phyloP scores from a whole-genome alignment of 1,140 invertebrate species.

The Sitobion miscanthi region DNA sequence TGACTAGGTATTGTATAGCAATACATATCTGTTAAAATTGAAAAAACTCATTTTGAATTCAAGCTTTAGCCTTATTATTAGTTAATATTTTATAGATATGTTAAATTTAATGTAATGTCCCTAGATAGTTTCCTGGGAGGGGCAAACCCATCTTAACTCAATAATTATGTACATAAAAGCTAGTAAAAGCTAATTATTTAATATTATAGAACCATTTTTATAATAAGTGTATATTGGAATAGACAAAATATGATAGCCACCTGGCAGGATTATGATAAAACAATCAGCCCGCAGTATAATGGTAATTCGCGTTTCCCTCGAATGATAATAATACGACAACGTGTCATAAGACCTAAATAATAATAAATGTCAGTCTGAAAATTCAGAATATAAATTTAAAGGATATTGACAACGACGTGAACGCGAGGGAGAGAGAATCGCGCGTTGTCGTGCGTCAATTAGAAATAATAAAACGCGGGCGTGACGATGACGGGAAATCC shows the following conservation, averaged over 20 bases:
- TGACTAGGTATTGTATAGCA: no score
- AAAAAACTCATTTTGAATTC: no score
- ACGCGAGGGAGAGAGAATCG: not conserved
- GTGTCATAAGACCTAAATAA: not conserved
- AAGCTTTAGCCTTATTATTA: no score
- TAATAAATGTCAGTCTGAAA: not conserved
- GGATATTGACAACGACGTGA: not conserved
- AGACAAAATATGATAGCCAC: not conserved
- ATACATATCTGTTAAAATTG: no score
- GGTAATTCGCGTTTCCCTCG: not conserved
- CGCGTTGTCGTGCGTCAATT: not conserved
- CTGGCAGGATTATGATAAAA: no score
- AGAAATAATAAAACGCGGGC: conserved; percentile 6
- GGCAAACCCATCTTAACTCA: no score
- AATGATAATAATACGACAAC: not conserved
- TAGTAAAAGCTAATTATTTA: not conserved
- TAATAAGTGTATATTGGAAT: not conserved
- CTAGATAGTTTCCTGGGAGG: no score
- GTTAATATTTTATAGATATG: no score
- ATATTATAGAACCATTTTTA: not conserved
- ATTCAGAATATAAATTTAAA: not conserved
- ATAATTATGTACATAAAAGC: no score
- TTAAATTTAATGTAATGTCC: no score
- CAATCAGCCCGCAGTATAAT: not conserved
- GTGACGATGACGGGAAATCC: not conserved